These are phyloP conservation scores for Chiloscyllium punctatum DNA, from an alignment of 2,797 vertebrate genomes.

Conservation along the genomic window DNA sequence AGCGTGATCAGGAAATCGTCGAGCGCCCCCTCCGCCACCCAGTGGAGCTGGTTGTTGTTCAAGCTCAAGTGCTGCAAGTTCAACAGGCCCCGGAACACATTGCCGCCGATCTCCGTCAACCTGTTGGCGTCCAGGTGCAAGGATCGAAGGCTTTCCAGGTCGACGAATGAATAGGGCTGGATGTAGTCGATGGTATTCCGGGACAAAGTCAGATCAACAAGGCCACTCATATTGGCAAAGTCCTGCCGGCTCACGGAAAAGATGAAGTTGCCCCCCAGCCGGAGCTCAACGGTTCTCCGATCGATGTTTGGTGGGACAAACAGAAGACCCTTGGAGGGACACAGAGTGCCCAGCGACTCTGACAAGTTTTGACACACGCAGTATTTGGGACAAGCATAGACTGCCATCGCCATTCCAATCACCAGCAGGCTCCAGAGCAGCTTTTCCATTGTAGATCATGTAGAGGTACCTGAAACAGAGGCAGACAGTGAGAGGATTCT, in stretches of 20 bases:
- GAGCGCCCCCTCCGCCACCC: slow-evolving; percentile 75
- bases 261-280: slow-evolving; percentile 93
- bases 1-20: slow-evolving; percentile 83
- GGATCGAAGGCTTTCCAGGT: slow-evolving; percentile 89
- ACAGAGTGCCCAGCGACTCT: slow-evolving; percentile 91
- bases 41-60: slow-evolving; percentile 90
- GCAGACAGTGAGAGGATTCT: slow-evolving; percentile 37
- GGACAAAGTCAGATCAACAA: slow-evolving; percentile 93
- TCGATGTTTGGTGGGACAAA: slow-evolving; percentile 92
- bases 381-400: slow-evolving; percentile 92
- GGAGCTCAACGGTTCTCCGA: slow-evolving; percentile 88
- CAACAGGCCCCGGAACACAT: slow-evolving; percentile 81
- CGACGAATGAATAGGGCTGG: slow-evolving; percentile 89
- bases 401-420: slow-evolving; percentile 81
- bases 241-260: slow-evolving; percentile 85
- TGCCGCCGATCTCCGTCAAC: slow-evolving; percentile 80
- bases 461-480: slow-evolving; percentile 61
- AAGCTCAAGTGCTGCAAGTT: slow-evolving; percentile 96
- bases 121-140: slow-evolving; percentile 92
- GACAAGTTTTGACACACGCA: slow-evolving; percentile 98
- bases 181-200: slow-evolving; percentile 93
- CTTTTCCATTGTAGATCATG: slow-evolving; percentile 93
- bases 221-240: slow-evolving; percentile 95
- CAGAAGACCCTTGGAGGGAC: slow-evolving; percentile 91
- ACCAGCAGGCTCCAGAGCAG: slow-evolving; percentile 86